These are phyloP conservation scores for Emydura subglobosa DNA, from an alignment of 2,113 vertebrate genomes.

Conservation along the genomic window DNA sequence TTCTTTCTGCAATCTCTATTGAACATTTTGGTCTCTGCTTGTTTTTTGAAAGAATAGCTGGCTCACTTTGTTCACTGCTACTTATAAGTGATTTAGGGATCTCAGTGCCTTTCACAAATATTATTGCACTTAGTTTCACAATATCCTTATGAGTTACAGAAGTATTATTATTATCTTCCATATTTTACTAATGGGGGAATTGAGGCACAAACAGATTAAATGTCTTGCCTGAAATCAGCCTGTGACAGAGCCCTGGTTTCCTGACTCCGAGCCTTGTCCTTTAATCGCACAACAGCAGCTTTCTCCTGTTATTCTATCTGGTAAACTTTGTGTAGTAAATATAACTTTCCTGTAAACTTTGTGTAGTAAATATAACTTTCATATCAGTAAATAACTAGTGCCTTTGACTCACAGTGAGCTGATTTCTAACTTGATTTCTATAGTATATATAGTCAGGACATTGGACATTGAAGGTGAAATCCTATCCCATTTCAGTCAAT, in stretches of 20 bases:
- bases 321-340: neutral
- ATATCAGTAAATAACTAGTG: neutral
- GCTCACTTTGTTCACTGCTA: slow-evolving; percentile 1
- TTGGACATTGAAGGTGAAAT: neutral
- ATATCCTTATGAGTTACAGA: neutral
- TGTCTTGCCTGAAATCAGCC: neutral
- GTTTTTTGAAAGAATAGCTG: slow-evolving; percentile 52
- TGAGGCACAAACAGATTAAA: neutral
- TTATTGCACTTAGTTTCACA: slow-evolving; percentile 2
- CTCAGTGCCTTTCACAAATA: neutral
- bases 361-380: neutral
- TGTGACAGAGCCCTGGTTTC: neutral
- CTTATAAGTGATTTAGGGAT: slow-evolving; percentile 39
- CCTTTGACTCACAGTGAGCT: neutral
- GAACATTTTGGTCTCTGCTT: slow-evolving; percentile 60
- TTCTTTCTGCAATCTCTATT: slow-evolving; percentile 53
- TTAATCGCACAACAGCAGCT: neutral
- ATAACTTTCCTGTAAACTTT: neutral
- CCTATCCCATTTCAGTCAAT: neutral
- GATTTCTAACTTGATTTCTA: neutral
- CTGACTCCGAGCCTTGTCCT: neutral
- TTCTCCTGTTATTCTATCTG: neutral
- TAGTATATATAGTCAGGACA: neutral
- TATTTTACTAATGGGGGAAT: neutral
- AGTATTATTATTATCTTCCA: neutral